Evolutionary conservation across 2,888 invertebrate species (phyloP), one percentile per base, ranked within the genome.

Genomic region (Drosophila hamatofila): DNA sequence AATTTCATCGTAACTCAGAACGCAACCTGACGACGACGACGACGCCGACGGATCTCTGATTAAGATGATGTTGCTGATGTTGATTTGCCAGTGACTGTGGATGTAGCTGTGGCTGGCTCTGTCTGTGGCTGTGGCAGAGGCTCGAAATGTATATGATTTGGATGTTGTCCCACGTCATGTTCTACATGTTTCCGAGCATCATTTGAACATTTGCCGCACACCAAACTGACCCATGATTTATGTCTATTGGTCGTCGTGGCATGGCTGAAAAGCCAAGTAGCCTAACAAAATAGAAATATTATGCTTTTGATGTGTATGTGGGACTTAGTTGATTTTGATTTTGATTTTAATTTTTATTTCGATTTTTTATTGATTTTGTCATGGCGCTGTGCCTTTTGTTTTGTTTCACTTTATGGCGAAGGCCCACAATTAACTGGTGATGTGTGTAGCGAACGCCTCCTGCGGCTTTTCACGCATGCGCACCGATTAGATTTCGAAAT

Each of bases 391-490:
- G 54, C 56, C 54, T 62, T 33, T 65, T 72, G 75, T 69, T 58
- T 48, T 75, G 72, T 67, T 63, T 44, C 42, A 48, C 60, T 62
- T 61, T 25, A 58, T 54, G 56, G 72, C 59, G n/a, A 59, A 52
- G 35, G 66, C 58, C 37, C 23, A 62, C 58, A 75, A 72, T 68
- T 73, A 75, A 72, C 41, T 58, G 64, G 59, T 60, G 58, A 69
- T 75, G 72, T 76, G 78, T 69, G 78, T 72, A 72, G 69, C 61
- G 48, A 44, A 62, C 69, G 80, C 82, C 85, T 81, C 81, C 84
- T 81, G 84, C 64, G 76, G 86, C 60, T 86, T 82, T 86, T 83
- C 82, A 84, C 83, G 86, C 84, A 86, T 83, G 83, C 82, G 79
- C 73, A 64, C 79, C 79, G 64, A 86, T 81, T 72, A 30, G 58